Evolutionary conservation across 2,113 vertebrate species (phyloP), one percentile per base, ranked within the genome.

Genomic region (Nematolebias whitei): DNA sequence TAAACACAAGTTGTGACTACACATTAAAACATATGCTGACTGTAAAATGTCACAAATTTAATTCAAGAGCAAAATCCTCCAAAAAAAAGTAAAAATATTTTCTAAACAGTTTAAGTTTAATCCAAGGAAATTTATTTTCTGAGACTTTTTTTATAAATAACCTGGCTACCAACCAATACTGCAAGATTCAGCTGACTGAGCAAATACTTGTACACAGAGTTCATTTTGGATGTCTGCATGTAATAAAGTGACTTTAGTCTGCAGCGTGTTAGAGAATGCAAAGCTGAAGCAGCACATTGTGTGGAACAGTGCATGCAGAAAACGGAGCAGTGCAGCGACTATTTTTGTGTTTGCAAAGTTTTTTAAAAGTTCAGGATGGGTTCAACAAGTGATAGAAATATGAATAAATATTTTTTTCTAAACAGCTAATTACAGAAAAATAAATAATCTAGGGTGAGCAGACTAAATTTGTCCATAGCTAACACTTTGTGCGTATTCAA

Each of bases 121-220:
- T 35, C 9, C 5, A 35, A 35, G 32, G 5, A 35, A 35, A 35
- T 35, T 10, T 10, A 10, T 8, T 35, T 35, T 35, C 5, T 38
- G 7, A 16, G 19, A 50, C 20, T 41, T 53, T 35, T 20, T 0
- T 12, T 49, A 11, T 39, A 16, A 54, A 50, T 18, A 54, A 76
- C 24, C 4, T 55, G 6, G 9, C 15, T 20, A 2, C 6, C 13
- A 44, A 1, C 1, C 22, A 8, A 24, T n/a, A 20, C 39, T 35
- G 16, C 15, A 58, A 32, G 40, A 75, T 54, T 67, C 32, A 0
- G 52, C 57, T 63, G 71, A 71, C 32, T 54, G 18, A 49, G 62
- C 12, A 0, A 35, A 67, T 68, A 10, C 20, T 18, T 23, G 40
- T 9, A 47, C 22, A 39, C 2, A 11, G 3, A 39, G 38, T 23